These are phyloP conservation scores for Cylloceria caligata DNA, from an alignment of 2,888 invertebrate species.

Conservation along the genomic window DNA sequence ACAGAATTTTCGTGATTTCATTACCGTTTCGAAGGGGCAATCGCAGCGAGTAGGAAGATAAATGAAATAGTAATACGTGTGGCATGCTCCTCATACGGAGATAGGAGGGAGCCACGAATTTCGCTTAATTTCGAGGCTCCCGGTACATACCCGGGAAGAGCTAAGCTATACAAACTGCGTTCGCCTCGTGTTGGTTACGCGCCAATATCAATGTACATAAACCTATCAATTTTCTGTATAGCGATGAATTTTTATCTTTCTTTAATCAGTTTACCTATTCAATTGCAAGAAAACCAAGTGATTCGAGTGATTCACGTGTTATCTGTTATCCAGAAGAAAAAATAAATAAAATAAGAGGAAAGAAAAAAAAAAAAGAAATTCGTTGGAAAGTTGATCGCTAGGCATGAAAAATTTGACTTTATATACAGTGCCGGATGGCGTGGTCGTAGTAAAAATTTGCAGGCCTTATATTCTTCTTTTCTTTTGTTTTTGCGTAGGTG, in stretches of 20 bases:
- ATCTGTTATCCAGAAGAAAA: slow-evolving; percentile 6
- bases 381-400: slow-evolving; percentile 24
- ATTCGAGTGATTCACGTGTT: not conserved
- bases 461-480: slow-evolving; percentile 4
- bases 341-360: slow-evolving; percentile 39
- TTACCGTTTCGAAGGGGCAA: not conserved
- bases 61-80: slow-evolving; percentile 61
- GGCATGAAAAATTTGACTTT: slow-evolving; percentile 51
- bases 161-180: slow-evolving; percentile 59
- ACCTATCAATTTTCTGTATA: slow-evolving; percentile 30
- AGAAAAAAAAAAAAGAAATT: slow-evolving; percentile 40
- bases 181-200: slow-evolving; percentile 29
- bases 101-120: slow-evolving; percentile 30
- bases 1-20: not conserved
- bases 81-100: slow-evolving; percentile 38
- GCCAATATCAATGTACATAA: slow-evolving; percentile 60
- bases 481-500: not conserved
- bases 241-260: slow-evolving; percentile 21
- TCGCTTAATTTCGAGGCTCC: slow-evolving; percentile 38
- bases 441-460: slow-evolving; percentile 51
- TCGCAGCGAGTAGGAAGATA: slow-evolving; percentile 59
- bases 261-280: slow-evolving; percentile 24
- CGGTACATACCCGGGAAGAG: slow-evolving; percentile 56
- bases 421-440: slow-evolving; percentile 60
- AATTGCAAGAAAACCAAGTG: slow-evolving; percentile 14